A percentile compares a stretch with the other conserved stretches of the same genome.
Evolutionary conservation across 2,113 vertebrate species (phyloP).

Genomic region (Addax nasomaculatus): DNA sequence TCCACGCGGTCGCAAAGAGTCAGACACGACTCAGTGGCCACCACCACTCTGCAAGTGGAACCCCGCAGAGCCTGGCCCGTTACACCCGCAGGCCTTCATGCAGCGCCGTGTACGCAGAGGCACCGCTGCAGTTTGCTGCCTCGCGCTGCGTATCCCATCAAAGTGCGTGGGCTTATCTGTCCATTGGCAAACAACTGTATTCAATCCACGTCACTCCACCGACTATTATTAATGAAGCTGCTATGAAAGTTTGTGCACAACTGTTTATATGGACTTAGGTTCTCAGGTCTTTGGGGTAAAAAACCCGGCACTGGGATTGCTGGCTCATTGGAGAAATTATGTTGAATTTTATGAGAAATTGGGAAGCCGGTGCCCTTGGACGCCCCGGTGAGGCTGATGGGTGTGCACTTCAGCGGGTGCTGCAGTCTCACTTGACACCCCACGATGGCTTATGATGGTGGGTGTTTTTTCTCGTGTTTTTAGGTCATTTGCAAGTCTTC

Average conservation of each 20-base stretch:
- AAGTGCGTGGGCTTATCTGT: not conserved
- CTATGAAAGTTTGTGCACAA: not conserved
- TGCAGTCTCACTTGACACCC: not conserved
- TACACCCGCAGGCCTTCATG: not conserved
- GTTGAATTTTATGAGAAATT: not conserved
- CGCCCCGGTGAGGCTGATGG: rapidly evolving
- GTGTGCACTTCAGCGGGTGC: not conserved
- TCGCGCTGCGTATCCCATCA: no score
- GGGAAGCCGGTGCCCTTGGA: not conserved
- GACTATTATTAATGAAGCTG: not conserved
- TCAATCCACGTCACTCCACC: not conserved
- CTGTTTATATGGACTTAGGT: not conserved
- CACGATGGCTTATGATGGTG: not conserved
- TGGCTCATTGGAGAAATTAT: not conserved
- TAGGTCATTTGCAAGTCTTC: not conserved
- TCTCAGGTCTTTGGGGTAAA: not conserved
- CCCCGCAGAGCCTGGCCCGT: not conserved
- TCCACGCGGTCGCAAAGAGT: rapidly evolving
- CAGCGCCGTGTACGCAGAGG: not conserved
- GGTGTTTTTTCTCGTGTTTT: not conserved
- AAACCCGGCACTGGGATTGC: not conserved
- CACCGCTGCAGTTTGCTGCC: rapidly evolving
- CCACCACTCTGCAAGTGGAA: not conserved
- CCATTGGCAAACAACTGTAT: not conserved
- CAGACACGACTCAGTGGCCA: not conserved